Base-by-base conservation (phyloP, 1,140 invertebrate genomes). In the Drosophila leontia region DNA sequence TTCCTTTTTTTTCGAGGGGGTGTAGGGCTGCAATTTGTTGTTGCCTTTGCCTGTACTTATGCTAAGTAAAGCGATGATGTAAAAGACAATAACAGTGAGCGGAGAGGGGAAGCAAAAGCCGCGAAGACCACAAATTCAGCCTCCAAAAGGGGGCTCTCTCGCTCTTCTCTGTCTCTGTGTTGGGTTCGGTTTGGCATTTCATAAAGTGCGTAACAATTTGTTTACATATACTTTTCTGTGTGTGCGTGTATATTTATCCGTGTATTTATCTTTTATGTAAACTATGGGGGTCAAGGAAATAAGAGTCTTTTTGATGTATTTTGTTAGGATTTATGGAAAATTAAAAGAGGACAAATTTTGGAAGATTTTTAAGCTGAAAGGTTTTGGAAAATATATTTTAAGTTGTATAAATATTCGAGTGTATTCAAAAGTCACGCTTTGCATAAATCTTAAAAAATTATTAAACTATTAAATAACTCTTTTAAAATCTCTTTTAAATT, bases 31-130 rank as follows among this genome's bases (percentile, higher is more conserved):
- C 84, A 87, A 87, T 87, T 87, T 87, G 84, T 90, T 90, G 75
- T 82, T 70, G 64, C 69, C 61, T 70, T 42, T 65, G 77, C 74
- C 80, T 84, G 84, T 87, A 87, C 84, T 87, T 87, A 90, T 87
- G 84, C 84, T 87, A 87, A 87, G 84, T 87, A 87, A 87, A 88
- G 84, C 85, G 85, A 90, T 87, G 84, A 87, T 87, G 85, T 90
- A 87, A 87, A 87, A 87, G 83, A 87, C 83, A 87, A 87, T 87
- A 87, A 87, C 71, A 58, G 45, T 41, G 69, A 64, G 35, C 44
- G 23, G 50, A 32, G 39, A 44, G 56, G 42, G 19, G 29, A 37
- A 19, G 45, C 41, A 56, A 83, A 82, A 77, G 75, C 80, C 80
- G 75, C 80, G 64, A 68, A 76, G 80, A 62, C 80, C 83, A 80